phyloP scores from a whole-genome alignment of 2,888 invertebrate genomes.

The Zygothrica quintamaculata region DNA sequence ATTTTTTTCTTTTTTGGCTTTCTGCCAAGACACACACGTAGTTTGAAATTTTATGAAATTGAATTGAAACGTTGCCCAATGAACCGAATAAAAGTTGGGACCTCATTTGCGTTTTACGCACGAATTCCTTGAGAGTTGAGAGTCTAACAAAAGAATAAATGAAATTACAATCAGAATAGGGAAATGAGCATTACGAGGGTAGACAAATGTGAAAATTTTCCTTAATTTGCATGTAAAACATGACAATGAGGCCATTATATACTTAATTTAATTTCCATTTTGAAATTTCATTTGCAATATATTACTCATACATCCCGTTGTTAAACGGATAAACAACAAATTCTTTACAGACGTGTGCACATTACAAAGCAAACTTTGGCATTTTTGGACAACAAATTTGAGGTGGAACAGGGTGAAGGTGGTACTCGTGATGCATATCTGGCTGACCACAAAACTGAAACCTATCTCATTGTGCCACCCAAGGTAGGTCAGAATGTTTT shows the following conservation, averaged over 20 bases:
- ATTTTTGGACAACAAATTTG: conserved; percentile 92
- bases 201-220: conserved; percentile 3
- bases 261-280: no score
- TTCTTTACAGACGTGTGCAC: conserved; percentile 90
- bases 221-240: conserved; percentile 38
- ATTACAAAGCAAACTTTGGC: conserved; percentile 93
- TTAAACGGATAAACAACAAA: background rate
- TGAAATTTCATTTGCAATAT: conserved; percentile 8
- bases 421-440: conserved; percentile 92
- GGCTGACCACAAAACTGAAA: conserved; percentile 95
- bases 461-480: conserved; percentile 93
- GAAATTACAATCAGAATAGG: conserved; percentile 42
- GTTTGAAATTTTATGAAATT: conserved; percentile 67
- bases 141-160: conserved; percentile 42
- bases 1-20: conserved; percentile 3
- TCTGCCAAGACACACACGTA: conserved; percentile 21
- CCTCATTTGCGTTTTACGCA: conserved; percentile 44
- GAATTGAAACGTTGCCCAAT: conserved; percentile 69
- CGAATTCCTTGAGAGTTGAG: conserved; percentile 47
- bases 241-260: conserved; percentile 2
- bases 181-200: background rate
- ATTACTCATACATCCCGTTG: conserved; percentile 44
- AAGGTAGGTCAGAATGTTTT: conserved; percentile 86
- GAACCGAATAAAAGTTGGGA: conserved; percentile 49
- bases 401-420: conserved; percentile 94